phyloP scores from a whole-genome alignment of 2,797 vertebrate species.

The Vipera latastei region DNA sequence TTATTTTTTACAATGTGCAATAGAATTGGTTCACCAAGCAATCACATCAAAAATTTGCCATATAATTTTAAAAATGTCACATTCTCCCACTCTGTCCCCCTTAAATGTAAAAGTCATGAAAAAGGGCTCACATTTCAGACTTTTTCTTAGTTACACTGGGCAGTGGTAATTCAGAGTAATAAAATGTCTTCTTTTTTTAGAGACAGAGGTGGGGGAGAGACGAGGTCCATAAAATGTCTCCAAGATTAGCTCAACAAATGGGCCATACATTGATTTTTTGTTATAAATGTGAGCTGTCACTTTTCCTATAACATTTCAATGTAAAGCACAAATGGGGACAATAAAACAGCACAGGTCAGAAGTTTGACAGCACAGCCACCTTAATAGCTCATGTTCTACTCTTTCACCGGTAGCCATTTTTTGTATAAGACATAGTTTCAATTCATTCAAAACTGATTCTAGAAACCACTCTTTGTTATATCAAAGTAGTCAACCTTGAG shows the following conservation, averaged over 20 bases:
- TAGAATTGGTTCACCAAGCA: not conserved
- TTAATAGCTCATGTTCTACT: slow-evolving; percentile 16
- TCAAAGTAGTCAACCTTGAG: not conserved
- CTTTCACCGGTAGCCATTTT: slow-evolving; percentile 47
- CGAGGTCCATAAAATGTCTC: not conserved
- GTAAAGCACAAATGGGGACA: slow-evolving; percentile 23
- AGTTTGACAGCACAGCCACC: not conserved
- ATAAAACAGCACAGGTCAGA: slow-evolving; percentile 15
- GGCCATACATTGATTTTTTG: slow-evolving; percentile 30
- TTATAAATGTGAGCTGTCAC: slow-evolving; percentile 3
- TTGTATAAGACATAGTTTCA: slow-evolving; percentile 25
- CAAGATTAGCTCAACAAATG: slow-evolving; percentile 23
- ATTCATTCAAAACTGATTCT: slow-evolving; percentile 23
- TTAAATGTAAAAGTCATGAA: not conserved
- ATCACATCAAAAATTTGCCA: not conserved
- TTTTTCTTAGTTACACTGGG: not conserved
- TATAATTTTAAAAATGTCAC: not conserved
- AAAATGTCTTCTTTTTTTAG: not conserved
- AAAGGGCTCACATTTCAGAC: not conserved
- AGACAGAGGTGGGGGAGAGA: not conserved
- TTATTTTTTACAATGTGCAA: not conserved
- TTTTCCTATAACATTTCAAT: slow-evolving; percentile 17
- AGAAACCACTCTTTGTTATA: slow-evolving; percentile 28
- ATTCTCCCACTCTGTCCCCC: not conserved
- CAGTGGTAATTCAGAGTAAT: slow-evolving; percentile 18